phyloP scores from a whole-genome alignment of 92 coral and sea anemone genomes.

The Porites divaricata region DNA sequence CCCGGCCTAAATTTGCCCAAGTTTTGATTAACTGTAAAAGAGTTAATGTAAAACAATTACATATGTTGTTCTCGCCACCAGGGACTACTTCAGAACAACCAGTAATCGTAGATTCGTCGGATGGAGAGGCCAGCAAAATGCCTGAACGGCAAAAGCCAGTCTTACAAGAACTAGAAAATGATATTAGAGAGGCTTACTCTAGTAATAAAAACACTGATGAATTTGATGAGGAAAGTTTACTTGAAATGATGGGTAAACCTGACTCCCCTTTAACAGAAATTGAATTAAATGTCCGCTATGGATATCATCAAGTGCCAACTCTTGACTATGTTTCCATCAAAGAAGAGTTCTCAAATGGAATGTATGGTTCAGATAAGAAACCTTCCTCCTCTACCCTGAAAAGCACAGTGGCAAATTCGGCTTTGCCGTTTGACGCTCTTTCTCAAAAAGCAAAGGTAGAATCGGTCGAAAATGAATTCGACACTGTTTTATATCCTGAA shows the following conservation, averaged over 20 bases:
- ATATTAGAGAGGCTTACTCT: neutral
- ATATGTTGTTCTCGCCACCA: neutral
- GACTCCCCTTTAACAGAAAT: neutral
- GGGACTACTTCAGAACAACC: slow-evolving; percentile 11
- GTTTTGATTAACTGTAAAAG: too few species aligned
- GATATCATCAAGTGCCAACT: neutral
- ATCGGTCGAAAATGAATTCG: neutral
- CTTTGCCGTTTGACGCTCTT: neutral
- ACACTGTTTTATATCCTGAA: neutral
- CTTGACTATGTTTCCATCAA: neutral
- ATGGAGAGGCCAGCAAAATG: slow-evolving; percentile 6
- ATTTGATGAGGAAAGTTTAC: slow-evolving; percentile 3
- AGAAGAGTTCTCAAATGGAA: too few species aligned
- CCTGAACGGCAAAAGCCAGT: neutral
- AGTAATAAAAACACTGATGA: neutral
- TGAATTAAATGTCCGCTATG: neutral
- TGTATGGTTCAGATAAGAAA: slow-evolving; percentile 10
- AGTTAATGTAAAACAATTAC: too few species aligned
- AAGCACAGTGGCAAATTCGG: neutral
- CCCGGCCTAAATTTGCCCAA: too few species aligned
- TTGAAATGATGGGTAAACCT: neutral
- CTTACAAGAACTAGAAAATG: neutral
- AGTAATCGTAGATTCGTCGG: slow-evolving; percentile 14
- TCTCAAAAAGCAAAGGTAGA: neutral
- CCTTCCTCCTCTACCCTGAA: neutral